Conservation (phyloP, 2,797 vertebrate species). For the Cynodonichthys magdalenae region DNA sequence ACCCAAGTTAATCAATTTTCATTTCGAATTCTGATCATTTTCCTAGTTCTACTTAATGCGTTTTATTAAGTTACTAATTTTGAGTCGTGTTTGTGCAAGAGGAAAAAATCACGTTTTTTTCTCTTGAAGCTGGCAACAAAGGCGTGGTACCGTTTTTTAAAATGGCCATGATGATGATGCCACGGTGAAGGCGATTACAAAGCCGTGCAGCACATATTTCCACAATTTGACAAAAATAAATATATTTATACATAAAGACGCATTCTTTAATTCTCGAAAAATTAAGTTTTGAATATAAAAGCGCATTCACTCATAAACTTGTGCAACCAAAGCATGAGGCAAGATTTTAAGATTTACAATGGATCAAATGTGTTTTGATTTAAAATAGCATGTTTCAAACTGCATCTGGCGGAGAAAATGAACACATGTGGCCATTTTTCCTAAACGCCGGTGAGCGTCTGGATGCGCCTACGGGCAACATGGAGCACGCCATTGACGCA, state of each 20-base stretch:
- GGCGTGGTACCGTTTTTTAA: constrained; percentile 82
- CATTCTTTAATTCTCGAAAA: neutral
- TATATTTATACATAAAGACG: neutral
- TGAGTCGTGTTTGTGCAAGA: neutral
- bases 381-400: neutral
- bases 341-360: too few species aligned
- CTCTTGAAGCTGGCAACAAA: constrained; percentile 78
- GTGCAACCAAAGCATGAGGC: neutral
- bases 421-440: constrained; percentile 76
- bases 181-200: constrained; percentile 54
- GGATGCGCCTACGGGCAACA: constrained; percentile 63
- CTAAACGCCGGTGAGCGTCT: constrained; percentile 70
- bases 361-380: neutral
- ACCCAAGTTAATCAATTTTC: neutral
- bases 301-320: neutral
- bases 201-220: constrained; percentile 37
- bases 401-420: constrained; percentile 13
- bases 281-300: neutral
- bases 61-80: neutral
- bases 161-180: constrained; percentile 70
- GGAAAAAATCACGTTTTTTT: constrained; percentile 56
- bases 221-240: constrained; percentile 1
- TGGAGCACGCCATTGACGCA: constrained; percentile 73
- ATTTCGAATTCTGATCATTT: neutral
- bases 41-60: fast-evolving